Conservation (phyloP, 2,113 vertebrate species). For the Marmota flaviventris region DNA sequence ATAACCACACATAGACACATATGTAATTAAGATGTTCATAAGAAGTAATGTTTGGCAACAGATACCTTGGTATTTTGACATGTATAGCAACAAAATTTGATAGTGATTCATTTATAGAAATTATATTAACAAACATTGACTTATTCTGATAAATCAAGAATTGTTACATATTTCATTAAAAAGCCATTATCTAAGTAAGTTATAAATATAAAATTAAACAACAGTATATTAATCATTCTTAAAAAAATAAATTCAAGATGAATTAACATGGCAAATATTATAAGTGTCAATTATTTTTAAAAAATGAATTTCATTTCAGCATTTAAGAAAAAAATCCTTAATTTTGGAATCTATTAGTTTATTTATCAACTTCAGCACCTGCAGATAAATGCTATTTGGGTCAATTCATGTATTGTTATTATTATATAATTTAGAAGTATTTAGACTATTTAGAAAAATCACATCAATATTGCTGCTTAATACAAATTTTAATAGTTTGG, state of each 20-base stretch:
- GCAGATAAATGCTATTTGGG: background rate
- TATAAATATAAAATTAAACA: background rate
- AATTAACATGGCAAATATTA: background rate
- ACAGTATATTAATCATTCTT: background rate
- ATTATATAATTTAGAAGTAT: background rate
- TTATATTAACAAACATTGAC: background rate
- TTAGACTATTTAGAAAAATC: background rate
- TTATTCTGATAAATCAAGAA: background rate
- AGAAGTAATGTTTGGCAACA: background rate
- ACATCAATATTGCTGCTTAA: background rate
- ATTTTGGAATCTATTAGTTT: background rate
- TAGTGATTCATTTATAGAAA: background rate
- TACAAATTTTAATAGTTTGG: background rate
- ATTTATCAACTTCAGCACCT: background rate
- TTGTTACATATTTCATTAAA: background rate
- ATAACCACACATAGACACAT: background rate
- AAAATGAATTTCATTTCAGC: background rate
- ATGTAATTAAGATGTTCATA: background rate
- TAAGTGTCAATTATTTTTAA: background rate
- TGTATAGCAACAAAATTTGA: background rate
- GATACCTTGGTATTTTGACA: background rate
- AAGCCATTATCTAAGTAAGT: background rate
- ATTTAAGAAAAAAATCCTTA: background rate
- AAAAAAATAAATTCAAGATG: background rate
- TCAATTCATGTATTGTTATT: background rate